A percentile compares a stretch with the other conserved stretches of the same genome.
These are phyloP conservation scores for Poeciliopsis infans DNA, from an alignment of 2,797 vertebrate genomes.

Conservation along the genomic window DNA sequence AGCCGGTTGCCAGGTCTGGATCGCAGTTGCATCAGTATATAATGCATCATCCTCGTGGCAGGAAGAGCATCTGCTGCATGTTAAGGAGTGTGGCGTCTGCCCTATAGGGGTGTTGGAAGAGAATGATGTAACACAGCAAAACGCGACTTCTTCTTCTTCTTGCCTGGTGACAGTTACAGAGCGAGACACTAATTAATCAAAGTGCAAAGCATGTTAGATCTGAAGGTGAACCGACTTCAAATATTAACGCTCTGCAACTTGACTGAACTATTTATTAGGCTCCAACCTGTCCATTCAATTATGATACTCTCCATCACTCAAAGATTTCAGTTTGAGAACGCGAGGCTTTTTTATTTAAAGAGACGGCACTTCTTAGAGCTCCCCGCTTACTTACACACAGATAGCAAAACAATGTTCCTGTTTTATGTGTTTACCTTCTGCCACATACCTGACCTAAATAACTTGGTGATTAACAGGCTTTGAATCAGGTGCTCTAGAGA, in stretches of 20 bases:
- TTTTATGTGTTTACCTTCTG: not conserved
- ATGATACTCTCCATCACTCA: not conserved
- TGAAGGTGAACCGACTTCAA: constrained; percentile 34
- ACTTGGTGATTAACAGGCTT: not conserved
- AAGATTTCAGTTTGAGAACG: not conserved
- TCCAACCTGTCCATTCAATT: not conserved
- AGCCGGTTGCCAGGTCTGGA: constrained; percentile 66
- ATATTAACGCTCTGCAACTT: constrained; percentile 16
- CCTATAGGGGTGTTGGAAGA: constrained; percentile 18
- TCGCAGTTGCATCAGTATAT: constrained; percentile 76
- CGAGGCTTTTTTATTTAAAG: not conserved
- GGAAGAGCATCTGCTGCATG: constrained; percentile 57
- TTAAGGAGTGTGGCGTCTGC: constrained; percentile 46
- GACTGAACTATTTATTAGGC: constrained; percentile 11
- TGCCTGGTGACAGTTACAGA: constrained; percentile 45
- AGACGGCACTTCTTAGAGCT: not conserved
- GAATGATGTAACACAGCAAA: constrained; percentile 68
- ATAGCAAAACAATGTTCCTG: not conserved
- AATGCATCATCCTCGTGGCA: constrained; percentile 36
- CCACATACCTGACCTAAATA: not conserved
- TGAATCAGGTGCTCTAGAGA: not conserved
- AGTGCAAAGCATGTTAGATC: constrained; percentile 24
- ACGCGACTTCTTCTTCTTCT: constrained; percentile 32
- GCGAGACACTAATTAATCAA: constrained; percentile 66
- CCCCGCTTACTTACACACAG: not conserved